These are phyloP conservation scores for Clytia hemisphaerica DNA, from an alignment of 30 jellyfish, hydroid and myxozoan species.

Conservation along the genomic window DNA sequence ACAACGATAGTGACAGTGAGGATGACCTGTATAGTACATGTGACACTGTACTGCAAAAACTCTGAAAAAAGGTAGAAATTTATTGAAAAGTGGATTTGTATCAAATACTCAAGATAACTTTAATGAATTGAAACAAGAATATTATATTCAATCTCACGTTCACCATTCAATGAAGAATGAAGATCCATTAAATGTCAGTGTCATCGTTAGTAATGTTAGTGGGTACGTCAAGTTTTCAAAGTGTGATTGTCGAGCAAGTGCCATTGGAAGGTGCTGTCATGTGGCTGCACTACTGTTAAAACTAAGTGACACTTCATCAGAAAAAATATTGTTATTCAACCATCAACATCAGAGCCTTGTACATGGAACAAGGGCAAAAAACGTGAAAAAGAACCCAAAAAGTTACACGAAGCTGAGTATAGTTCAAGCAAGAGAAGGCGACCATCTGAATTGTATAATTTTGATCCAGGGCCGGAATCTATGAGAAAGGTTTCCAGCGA, in stretches of 20 bases:
- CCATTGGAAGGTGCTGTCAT: conserved; percentile 55
- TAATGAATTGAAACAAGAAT: not conserved
- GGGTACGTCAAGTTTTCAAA: conserved; percentile 13
- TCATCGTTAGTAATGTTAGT: not conserved
- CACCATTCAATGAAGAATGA: conserved; percentile 14
- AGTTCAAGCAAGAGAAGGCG: conserved; percentile 28
- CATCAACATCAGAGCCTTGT: conserved; percentile 58
- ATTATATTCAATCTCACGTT: conserved; percentile 2
- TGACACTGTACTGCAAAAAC: conserved; percentile 20
- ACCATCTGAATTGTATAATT: conserved; percentile 7
- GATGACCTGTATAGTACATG: conserved; percentile 1
- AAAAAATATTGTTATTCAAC: conserved; percentile 27
- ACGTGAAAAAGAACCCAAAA: conserved; percentile 33
- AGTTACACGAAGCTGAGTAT: conserved; percentile 33
- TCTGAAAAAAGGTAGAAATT: conserved; percentile 5
- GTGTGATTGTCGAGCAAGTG: conserved; percentile 20
- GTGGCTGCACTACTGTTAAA: conserved; percentile 52
- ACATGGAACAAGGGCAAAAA: conserved; percentile 52
- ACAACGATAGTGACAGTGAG: conserved; percentile 5
- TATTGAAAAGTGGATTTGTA: conserved; percentile 24
- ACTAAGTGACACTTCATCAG: conserved; percentile 41
- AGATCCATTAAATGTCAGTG: not conserved
- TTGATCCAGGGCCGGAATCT: conserved; percentile 64
- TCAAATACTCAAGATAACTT: conserved; percentile 12
- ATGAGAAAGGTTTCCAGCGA: conserved; percentile 13